Evolutionary conservation across 92 coral and sea anemone genomes (phyloP).

Genomic region (Porites lobata): DNA sequence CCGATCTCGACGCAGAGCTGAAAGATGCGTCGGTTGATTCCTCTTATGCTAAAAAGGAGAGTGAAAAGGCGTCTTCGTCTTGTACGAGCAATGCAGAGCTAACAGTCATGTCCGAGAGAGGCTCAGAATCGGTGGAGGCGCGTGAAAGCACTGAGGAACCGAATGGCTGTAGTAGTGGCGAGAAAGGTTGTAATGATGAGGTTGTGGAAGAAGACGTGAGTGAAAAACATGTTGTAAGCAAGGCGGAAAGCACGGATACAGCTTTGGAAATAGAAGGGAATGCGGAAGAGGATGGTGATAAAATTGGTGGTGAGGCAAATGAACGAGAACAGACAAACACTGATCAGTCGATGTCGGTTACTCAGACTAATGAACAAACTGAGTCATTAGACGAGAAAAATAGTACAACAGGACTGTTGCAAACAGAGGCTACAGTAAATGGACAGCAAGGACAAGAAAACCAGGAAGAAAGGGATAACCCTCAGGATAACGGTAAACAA

Average conservation of each 20-base stretch:
- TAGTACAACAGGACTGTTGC: background rate
- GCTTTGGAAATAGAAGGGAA: background rate
- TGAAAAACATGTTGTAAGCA: background rate
- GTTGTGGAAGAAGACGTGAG: background rate
- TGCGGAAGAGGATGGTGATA: background rate
- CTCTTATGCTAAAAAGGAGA: background rate
- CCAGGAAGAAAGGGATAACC: background rate
- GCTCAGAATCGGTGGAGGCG: background rate
- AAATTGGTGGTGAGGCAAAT: background rate
- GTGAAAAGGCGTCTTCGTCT: background rate
- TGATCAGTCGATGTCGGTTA: background rate
- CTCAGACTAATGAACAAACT: background rate
- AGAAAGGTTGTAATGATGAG: background rate
- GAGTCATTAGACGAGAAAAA: background rate
- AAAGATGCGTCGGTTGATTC: slow-evolving; percentile 7
- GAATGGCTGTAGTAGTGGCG: background rate
- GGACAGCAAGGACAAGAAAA: no score
- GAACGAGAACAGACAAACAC: background rate
- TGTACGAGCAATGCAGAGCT: background rate
- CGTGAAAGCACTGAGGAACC: background rate
- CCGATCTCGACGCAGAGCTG: background rate
- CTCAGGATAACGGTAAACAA: background rate
- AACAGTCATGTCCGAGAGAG: background rate
- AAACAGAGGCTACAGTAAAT: background rate
- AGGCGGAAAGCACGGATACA: background rate